Percentiles rank a stretch among this genome's conserved stretches.
These are phyloP conservation scores for Falco novaeseelandiae DNA, from an alignment of 2,797 vertebrate genomes.

Conservation along the genomic window DNA sequence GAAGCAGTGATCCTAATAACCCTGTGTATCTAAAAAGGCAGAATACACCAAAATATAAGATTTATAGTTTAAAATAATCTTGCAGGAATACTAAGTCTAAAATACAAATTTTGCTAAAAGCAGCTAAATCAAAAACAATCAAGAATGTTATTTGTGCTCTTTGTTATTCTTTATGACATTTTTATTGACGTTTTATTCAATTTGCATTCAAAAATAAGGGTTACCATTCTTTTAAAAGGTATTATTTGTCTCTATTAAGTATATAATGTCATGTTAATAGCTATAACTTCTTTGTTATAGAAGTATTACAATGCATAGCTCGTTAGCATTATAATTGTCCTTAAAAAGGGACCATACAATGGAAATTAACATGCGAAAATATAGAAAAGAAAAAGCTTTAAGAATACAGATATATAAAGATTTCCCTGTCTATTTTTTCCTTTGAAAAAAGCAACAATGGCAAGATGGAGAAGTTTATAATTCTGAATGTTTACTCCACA, in stretches of 20 bases:
- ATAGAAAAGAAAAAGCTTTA: neutral
- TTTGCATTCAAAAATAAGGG: neutral
- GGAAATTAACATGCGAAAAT: neutral
- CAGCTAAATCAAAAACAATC: neutral
- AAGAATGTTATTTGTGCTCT: neutral
- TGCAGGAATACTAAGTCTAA: neutral
- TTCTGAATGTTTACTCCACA: neutral
- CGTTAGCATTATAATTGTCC: slow-evolving; percentile 16
- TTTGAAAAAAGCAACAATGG: neutral
- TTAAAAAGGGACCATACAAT: neutral
- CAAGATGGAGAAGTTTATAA: neutral
- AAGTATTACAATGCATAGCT: neutral
- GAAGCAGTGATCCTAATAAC: neutral
- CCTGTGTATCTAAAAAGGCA: neutral
- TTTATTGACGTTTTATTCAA: neutral
- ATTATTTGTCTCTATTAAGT: neutral
- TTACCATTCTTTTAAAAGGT: neutral
- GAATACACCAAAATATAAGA: neutral
- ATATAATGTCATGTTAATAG: neutral
- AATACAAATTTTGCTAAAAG: neutral
- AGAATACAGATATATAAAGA: neutral
- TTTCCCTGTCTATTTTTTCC: neutral
- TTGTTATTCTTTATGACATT: neutral
- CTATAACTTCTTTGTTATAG: neutral
- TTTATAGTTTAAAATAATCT: neutral